Evolutionary conservation across 2,797 vertebrate genomes (phyloP).

Genomic region (Mallotus villosus): DNA sequence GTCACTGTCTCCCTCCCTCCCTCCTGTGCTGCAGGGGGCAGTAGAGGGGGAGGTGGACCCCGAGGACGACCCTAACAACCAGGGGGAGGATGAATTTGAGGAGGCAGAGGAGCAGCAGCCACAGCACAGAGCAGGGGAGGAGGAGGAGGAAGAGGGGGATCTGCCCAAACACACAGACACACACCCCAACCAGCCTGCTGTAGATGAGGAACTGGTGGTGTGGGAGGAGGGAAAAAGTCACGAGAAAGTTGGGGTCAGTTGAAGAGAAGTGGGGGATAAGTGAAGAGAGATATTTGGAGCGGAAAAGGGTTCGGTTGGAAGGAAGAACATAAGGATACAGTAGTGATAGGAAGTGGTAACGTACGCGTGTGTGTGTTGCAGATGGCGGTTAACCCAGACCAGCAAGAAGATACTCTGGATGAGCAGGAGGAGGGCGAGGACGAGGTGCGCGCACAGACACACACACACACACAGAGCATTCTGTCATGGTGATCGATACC

Average conservation of each 20-base stretch:
- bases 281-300: not conserved
- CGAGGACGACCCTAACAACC: conserved; percentile 96
- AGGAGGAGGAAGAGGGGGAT: conserved; percentile 78
- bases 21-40: conserved; percentile 65
- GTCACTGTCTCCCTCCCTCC: not conserved
- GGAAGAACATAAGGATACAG: not conserved
- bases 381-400: conserved; percentile 97
- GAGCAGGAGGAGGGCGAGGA: conserved; percentile 95
- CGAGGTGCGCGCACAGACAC: conserved; percentile 74
- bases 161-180: conserved; percentile 75
- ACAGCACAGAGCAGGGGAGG: conserved; percentile 72
- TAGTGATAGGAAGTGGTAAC: conserved; percentile 16
- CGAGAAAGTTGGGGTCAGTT: not conserved
- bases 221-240: not conserved
- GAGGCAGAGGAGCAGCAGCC: conserved; percentile 89
- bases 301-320: not conserved
- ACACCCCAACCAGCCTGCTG: conserved; percentile 66
- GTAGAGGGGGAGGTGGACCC: conserved; percentile 85
- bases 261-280: not conserved
- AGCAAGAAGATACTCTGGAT: conserved; percentile 93
- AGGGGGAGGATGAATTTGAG: conserved; percentile 98
- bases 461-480: conserved; percentile 3
- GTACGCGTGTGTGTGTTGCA: conserved; percentile 57
- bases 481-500: not conserved
- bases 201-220: conserved; percentile 90